A percentile compares a stretch with the other conserved stretches of the same genome.
phyloP scores from a whole-genome alignment of 2,797 vertebrate genomes.

The Parotocinclus haroldoi region DNA sequence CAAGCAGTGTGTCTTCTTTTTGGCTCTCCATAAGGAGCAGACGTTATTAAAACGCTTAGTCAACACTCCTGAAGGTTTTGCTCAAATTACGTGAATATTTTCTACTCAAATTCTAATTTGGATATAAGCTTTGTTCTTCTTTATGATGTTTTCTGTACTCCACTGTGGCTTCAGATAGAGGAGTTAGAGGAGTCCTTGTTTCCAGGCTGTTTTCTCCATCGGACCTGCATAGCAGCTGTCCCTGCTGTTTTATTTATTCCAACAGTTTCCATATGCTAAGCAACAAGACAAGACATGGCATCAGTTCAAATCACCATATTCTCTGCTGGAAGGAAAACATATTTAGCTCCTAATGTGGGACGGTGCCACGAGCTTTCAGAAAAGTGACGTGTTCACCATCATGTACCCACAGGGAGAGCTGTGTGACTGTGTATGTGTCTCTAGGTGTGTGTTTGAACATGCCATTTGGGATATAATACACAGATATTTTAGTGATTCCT shows the following conservation, averaged over 20 bases:
- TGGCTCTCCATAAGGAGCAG: constrained; percentile 3
- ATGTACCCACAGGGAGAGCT: constrained; percentile 17
- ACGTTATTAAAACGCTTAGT: constrained; percentile 14
- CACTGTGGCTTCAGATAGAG: constrained; percentile 10
- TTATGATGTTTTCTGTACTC: neutral
- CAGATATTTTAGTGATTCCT: no score
- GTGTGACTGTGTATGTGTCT: constrained; percentile 1
- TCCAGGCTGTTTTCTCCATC: constrained; percentile 8
- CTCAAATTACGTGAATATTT: constrained; percentile 13
- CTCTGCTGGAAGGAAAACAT: constrained; percentile 36
- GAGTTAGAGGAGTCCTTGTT: constrained; percentile 1
- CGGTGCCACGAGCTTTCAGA: constrained; percentile 16
- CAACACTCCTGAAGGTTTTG: constrained; percentile 4
- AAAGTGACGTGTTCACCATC: constrained; percentile 12
- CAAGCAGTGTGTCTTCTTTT: constrained; percentile 4
- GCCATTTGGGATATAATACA: neutral
- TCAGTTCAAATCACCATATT: constrained; percentile 51
- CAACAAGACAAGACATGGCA: constrained; percentile 40
- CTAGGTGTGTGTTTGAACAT: neutral
- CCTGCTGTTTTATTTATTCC: constrained; percentile 37
- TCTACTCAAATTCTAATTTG: constrained; percentile 1
- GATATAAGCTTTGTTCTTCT: constrained; percentile 1
- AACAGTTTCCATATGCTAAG: constrained; percentile 36
- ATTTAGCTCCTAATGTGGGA: constrained; percentile 41
- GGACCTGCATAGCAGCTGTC: constrained; percentile 27